Base-by-base conservation (phyloP, 2,797 vertebrate genomes). In the Ibycter americanus region DNA sequence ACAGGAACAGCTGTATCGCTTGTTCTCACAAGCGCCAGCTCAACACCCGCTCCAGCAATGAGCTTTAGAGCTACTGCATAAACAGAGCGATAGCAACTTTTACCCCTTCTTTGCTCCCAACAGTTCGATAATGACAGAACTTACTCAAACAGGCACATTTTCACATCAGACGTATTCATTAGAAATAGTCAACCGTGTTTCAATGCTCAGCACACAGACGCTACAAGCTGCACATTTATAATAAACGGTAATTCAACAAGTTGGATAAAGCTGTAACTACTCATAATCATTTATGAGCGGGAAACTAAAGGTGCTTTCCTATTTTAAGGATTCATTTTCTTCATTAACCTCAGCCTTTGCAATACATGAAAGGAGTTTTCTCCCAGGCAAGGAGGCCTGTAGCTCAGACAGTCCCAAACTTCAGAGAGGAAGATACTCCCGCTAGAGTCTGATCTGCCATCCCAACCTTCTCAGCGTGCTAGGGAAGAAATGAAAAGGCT, bases 31-130 rank as follows among this genome's bases (percentile, higher is more conserved):
- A 59, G 19, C 2, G 19, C 61, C 66, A 77, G 31, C 83, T 82
- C 63, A 49, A 32, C 12, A 2, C 1, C 5, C 9, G 2, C 55
- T n/a, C 36, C 17, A 26, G 38, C 11, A 44, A 36, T 0, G 8
- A 80, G 42, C n/a, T 52, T 15, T 17, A 40, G 31, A 82, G 89
- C 52, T 40, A 31, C 44, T 46, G 61, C 58, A n/a, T 11, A 21
- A 62, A 58, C 26, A 49, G 4, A 81, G n/a, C 19, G 21, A 1
- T 32, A 21, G 4, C 63, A 62, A 11, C 52, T 49, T 55, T 31
- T 23, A 71, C 4, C 10, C 29, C 10, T 65, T 32, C 29, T 31
- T 42, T 83, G 18, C 54, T 72, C 61, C 42, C 3, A 31, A 32
- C 11, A 17, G 15, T 58, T 62, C 6, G 2, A 40, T 22, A 26